These are phyloP conservation scores for Meloidogyne floridensis DNA, from an alignment of 1,140 invertebrate genomes.

Conservation along the genomic window DNA sequence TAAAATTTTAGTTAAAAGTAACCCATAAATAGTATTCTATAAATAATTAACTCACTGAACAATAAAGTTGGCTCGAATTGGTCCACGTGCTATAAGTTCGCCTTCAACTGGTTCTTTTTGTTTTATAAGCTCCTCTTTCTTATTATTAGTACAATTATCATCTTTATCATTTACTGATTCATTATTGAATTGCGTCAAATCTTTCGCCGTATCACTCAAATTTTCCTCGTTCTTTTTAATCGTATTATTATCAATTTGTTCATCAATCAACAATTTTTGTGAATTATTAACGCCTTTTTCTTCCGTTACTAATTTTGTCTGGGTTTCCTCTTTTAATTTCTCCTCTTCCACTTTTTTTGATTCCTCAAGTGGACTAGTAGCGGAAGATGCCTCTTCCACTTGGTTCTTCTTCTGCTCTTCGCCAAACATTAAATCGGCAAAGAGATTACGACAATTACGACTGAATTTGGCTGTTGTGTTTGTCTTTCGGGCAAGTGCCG, in stretches of 20 bases:
- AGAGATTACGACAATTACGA: constrained; percentile 49
- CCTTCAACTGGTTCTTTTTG: constrained; percentile 15
- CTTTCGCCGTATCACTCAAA: constrained; percentile 22
- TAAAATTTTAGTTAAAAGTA: too few relatives aligned
- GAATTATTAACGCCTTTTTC: constrained; percentile 20
- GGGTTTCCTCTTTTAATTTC: constrained; percentile 22
- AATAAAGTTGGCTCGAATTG: constrained; percentile 48
- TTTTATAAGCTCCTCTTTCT: constrained; percentile 28
- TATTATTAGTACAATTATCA: constrained; percentile 7
- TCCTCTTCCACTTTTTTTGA: constrained; percentile 26
- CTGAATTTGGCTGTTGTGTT: constrained; percentile 63
- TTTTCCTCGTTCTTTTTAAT: constrained; percentile 13
- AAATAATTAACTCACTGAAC: constrained; percentile 14
- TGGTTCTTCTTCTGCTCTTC: constrained; percentile 34
- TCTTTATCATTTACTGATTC: constrained; percentile 32
- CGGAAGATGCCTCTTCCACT: background rate
- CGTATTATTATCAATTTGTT: constrained; percentile 13
- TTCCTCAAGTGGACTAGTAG: background rate
- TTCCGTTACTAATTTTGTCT: constrained; percentile 9
- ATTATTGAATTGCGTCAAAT: constrained; percentile 28
- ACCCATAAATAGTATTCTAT: background rate
- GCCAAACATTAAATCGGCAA: constrained; percentile 54
- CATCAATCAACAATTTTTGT: constrained; percentile 23
- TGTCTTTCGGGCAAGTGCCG: constrained; percentile 62
- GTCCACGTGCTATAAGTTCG: constrained; percentile 59